Percentiles rank a stretch among this genome's conserved stretches.
Evolutionary conservation across 2,797 vertebrate genomes (phyloP).

Genomic region (Meda fulgida): DNA sequence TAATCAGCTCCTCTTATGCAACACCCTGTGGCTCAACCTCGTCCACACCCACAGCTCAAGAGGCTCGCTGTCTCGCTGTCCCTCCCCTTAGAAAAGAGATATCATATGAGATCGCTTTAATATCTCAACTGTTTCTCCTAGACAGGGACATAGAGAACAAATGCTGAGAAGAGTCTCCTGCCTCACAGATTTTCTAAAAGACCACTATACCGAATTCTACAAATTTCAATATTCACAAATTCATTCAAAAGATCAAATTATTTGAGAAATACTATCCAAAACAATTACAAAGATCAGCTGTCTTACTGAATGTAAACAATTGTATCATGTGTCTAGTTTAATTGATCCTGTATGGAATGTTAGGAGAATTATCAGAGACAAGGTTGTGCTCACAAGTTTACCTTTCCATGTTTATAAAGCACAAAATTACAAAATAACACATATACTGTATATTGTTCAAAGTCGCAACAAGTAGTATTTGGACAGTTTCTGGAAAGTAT

Average conservation of each 20-base stretch:
- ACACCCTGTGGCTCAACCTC: constrained; percentile 59
- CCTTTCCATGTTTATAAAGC: neutral
- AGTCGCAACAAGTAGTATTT: neutral
- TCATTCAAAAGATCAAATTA: neutral
- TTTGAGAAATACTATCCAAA: neutral
- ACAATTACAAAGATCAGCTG: neutral
- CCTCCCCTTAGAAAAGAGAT: constrained; percentile 17
- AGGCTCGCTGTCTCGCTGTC: constrained; percentile 47
- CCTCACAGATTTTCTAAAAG: neutral
- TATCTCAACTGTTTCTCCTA: neutral
- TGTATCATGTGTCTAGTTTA: neutral
- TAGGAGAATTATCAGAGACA: neutral
- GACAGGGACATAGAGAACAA: neutral
- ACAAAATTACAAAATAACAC: neutral
- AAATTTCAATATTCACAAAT: neutral
- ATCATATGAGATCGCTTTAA: constrained; percentile 4
- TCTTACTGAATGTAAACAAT: neutral
- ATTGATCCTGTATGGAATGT: neutral
- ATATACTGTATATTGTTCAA: neutral
- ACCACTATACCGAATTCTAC: neutral
- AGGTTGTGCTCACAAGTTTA: neutral
- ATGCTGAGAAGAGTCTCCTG: neutral
- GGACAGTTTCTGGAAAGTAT: neutral
- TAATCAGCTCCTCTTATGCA: constrained; percentile 82
- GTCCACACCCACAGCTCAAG: constrained; percentile 55